Base-by-base conservation (phyloP, 2,888 invertebrate genomes). In the Xestobium rufovillosum region DNA sequence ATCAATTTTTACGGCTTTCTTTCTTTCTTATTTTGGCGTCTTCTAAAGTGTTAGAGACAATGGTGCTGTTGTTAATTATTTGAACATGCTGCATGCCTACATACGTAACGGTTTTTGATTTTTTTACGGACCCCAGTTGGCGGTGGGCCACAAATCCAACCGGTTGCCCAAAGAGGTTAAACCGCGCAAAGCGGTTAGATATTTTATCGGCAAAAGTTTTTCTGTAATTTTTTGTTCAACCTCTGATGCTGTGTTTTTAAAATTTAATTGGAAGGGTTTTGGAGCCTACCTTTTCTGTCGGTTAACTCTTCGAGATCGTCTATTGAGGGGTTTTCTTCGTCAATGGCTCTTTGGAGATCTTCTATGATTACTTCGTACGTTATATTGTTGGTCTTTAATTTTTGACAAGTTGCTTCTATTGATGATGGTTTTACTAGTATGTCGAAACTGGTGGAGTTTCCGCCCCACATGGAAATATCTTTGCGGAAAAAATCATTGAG, bases 301-400 rank as follows among this genome's bases (percentile, higher is more conserved):
- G 80, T 76, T 32, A 84, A 71, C 51, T 75, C 75, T 55, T 83
- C 81, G 37, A 78, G 77, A 53, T 78, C 73, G 39, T 76, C 73
- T 10, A 76, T 65, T 2, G 75, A 72, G 29, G 85, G 85, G 64
- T 88, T 89, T 66, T 88, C 88, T 44, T 75, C 75, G 49, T 87
- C 76, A 43, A 89, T 88, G 31, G 80, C 80, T 52, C 71, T 70
- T 61, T 89, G 87, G 33, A 90, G 61, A 64, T 90, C 81, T 32
- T 80, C 73, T 51, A 89, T 85, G 28, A 85, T 65, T n/a, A 88
- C 68, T 34, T 79, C 72, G 56, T 73, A 84, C 13, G 72, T 60
- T 38, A 88, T 73, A 36, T 76, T 74, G 43, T 77, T 73, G 25
- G 74, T 69, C 36, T 69, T 67, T 19, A 90, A 70, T 36, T 73